These are phyloP conservation scores for Elachura formosa DNA, from an alignment of 2,113 vertebrate genomes.

Conservation along the genomic window DNA sequence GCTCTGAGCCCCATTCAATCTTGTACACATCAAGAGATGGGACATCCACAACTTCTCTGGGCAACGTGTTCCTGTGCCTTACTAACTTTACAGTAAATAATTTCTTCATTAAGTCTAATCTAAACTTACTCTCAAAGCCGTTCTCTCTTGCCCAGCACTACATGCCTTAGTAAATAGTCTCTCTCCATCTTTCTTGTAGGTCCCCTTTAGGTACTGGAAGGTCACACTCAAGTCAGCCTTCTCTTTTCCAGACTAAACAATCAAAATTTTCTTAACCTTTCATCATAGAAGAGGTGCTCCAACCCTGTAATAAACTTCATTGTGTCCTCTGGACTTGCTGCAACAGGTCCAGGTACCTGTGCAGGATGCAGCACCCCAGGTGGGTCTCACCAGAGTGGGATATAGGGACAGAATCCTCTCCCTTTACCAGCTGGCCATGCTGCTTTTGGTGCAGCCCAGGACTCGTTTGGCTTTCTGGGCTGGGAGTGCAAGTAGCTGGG, in stretches of 20 bases:
- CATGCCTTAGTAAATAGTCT: background rate
- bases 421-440: rapidly evolving
- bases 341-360: background rate
- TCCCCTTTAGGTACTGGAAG: background rate
- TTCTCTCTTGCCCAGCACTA: background rate
- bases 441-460: background rate
- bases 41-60: background rate
- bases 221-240: background rate
- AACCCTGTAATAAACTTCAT: background rate
- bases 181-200: background rate
- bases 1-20: background rate
- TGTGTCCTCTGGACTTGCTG: background rate
- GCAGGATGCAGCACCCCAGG: background rate
- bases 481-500: background rate
- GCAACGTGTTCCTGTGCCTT: background rate
- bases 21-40: background rate
- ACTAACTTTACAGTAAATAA: background rate
- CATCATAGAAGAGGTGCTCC: background rate
- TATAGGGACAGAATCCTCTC: background rate
- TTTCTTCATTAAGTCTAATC: background rate
- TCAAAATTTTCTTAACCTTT: background rate
- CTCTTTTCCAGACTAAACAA: background rate
- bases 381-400: background rate
- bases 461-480: background rate
- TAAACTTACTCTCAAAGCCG: background rate